phyloP scores from a whole-genome alignment of 1,140 invertebrate genomes.

The Trachelipus rathkii region DNA sequence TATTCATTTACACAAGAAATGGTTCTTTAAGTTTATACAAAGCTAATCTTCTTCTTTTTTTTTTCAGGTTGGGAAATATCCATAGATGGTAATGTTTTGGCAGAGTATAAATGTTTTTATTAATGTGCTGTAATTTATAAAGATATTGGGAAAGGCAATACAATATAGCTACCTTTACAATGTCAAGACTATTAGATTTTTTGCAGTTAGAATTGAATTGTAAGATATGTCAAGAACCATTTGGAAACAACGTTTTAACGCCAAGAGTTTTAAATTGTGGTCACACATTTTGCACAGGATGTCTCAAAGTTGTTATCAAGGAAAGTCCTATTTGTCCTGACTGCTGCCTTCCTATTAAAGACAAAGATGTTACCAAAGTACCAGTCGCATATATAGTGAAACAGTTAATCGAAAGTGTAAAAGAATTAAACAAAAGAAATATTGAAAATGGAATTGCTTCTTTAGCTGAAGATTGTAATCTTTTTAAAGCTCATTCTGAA shows the following conservation, averaged over 20 bases:
- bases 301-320: background rate
- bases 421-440: background rate
- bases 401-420: background rate
- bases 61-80: no score
- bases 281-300: background rate
- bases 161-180: no score
- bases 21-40: no score
- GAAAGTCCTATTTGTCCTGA: background rate
- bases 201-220: conserved; percentile 1
- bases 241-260: background rate
- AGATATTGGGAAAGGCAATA: no score
- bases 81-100: no score
- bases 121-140: no score
- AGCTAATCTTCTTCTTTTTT: no score
- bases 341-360: background rate
- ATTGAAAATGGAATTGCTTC: background rate
- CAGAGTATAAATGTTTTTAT: no score
- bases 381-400: background rate
- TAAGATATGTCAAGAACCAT: conserved; percentile 1
- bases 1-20: no score
- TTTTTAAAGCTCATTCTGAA: background rate
- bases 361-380: background rate
- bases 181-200: background rate
- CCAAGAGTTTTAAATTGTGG: conserved; percentile 1
- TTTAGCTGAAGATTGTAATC: background rate